phyloP scores from a whole-genome alignment of 2,888 invertebrate species.

The Pherbina coryleti region DNA sequence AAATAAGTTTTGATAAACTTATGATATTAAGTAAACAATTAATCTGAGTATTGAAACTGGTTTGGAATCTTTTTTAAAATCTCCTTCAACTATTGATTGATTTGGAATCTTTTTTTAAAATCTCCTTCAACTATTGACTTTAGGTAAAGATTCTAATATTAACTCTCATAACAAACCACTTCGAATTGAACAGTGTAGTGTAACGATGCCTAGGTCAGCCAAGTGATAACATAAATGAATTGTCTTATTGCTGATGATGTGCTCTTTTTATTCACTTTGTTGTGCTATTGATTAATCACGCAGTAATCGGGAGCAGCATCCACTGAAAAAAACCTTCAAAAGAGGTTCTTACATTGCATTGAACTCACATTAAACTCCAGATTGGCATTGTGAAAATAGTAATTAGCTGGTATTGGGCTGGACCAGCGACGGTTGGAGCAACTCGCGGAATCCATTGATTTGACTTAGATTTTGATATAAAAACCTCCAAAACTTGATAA shows the following conservation, averaged over 20 bases:
- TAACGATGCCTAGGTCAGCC: slow-evolving; percentile 1
- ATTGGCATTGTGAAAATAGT: slow-evolving; percentile 6
- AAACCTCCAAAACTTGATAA: background rate
- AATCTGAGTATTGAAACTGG: too few species aligned
- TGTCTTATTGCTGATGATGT: background rate
- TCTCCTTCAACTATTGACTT: too few species aligned
- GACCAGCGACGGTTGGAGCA: slow-evolving; percentile 36
- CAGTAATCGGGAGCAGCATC: background rate
- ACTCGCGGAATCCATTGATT: background rate
- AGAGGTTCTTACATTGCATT: background rate
- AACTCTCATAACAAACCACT: too few species aligned
- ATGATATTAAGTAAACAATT: too few species aligned
- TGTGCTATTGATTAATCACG: background rate
- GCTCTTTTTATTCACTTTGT: background rate
- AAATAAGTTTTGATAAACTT: too few species aligned
- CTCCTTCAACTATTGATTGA: too few species aligned
- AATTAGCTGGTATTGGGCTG: slow-evolving; percentile 24
- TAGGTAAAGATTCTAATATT: too few species aligned
- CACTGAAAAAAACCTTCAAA: background rate
- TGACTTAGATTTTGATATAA: background rate
- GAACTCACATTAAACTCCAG: slow-evolving; percentile 32
- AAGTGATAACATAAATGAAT: background rate
- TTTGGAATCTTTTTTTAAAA: too few species aligned
- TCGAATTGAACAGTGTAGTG: background rate
- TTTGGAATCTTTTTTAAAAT: too few species aligned